Percentiles rank a stretch among this genome's conserved stretches.
Conservation (phyloP, 2,888 invertebrate species). For the Andrena flavipes region DNA sequence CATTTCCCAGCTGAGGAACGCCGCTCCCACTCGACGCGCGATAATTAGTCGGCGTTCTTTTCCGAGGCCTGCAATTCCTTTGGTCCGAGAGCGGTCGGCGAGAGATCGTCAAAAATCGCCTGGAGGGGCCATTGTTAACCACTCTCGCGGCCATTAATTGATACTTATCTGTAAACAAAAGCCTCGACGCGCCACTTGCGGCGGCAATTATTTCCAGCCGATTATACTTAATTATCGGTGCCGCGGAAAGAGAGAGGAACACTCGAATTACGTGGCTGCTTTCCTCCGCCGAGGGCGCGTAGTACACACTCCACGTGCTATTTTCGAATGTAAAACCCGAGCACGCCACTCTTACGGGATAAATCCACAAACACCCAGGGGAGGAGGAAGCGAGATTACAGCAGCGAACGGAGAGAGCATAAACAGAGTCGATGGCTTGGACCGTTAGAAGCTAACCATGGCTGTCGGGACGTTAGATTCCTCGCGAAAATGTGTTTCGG, state of each 20-base stretch:
- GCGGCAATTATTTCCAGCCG: slow-evolving; percentile 11
- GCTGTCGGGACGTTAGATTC: neutral
- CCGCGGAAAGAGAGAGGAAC: neutral
- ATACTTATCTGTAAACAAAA: neutral
- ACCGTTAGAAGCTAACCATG: slow-evolving; percentile 35
- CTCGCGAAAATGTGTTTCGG: neutral
- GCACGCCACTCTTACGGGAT: slow-evolving; percentile 6
- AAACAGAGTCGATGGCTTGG: slow-evolving; percentile 8
- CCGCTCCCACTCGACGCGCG: neutral
- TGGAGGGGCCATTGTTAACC: neutral
- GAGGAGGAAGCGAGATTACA: slow-evolving; percentile 16
- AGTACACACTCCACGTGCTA: slow-evolving; percentile 1
- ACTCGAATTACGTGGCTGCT: neutral
- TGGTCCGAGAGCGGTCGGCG: neutral
- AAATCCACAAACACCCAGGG: slow-evolving; percentile 36
- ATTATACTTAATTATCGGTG: slow-evolving; percentile 16
- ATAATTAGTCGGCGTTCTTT: neutral
- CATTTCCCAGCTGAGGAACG: neutral
- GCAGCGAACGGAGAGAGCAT: neutral
- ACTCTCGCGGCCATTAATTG: neutral
- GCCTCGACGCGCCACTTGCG: neutral
- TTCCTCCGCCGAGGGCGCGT: neutral
- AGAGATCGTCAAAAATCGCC: slow-evolving; percentile 8
- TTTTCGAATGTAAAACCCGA: slow-evolving; percentile 6
- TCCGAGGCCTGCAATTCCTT: neutral